These are phyloP conservation scores for Xanthostigma xanthostigma DNA, from an alignment of 2,888 invertebrate genomes.

Conservation along the genomic window DNA sequence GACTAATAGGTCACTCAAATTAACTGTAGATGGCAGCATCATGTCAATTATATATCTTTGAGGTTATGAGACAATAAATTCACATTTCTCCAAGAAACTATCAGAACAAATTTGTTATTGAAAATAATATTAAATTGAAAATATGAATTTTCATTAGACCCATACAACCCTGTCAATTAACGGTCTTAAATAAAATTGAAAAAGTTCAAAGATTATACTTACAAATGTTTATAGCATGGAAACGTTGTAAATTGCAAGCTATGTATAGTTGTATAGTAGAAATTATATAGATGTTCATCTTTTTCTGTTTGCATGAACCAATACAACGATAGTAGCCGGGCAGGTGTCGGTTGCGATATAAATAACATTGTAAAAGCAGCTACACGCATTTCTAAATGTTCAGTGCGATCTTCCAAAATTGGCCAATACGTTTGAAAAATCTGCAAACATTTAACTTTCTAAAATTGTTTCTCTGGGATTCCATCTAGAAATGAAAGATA, in stretches of 20 bases:
- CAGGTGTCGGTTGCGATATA: slow-evolving; percentile 45
- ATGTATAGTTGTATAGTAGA: slow-evolving; percentile 54
- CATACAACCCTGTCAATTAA: too few species aligned
- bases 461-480: background rate
- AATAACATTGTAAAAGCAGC: slow-evolving; percentile 49
- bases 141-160: too few species aligned
- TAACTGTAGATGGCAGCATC: too few species aligned
- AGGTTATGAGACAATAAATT: too few species aligned
- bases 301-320: slow-evolving; percentile 47
- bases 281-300: slow-evolving; percentile 48
- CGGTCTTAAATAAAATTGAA: too few species aligned
- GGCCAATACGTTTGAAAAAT: slow-evolving; percentile 49
- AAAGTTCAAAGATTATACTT: slow-evolving; percentile 22
- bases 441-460: slow-evolving; percentile 19
- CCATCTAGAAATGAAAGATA: too few species aligned
- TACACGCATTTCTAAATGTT: slow-evolving; percentile 49
- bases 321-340: slow-evolving; percentile 50
- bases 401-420: slow-evolving; percentile 48
- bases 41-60: too few species aligned
- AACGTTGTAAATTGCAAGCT: slow-evolving; percentile 50
- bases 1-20: too few species aligned
- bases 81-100: too few species aligned
- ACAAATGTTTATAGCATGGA: slow-evolving; percentile 52
- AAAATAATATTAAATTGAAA: too few species aligned
- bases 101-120: too few species aligned